Percentiles rank a stretch among this genome's conserved stretches.
Evolutionary conservation across 2,888 invertebrate genomes (phyloP).

Genomic region (Xestia rhomboidea): DNA sequence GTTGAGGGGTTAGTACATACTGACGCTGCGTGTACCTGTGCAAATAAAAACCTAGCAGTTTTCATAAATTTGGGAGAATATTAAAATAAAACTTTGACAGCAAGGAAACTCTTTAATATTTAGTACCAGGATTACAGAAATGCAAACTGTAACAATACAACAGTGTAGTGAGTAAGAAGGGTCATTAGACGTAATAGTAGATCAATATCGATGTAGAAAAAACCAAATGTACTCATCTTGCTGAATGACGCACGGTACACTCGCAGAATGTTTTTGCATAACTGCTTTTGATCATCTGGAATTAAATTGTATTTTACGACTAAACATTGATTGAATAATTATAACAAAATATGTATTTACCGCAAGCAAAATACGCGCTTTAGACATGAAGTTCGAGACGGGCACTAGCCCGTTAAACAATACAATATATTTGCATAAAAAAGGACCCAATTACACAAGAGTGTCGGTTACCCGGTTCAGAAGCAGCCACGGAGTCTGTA

Average conservation of each 20-base stretch:
- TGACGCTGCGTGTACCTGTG: too few species aligned
- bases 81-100: background rate
- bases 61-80: too few species aligned
- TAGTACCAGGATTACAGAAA: conserved; percentile 31
- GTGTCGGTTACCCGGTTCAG: too few species aligned
- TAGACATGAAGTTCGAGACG: too few species aligned
- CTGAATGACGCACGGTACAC: conserved; percentile 43
- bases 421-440: too few species aligned
- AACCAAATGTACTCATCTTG: conserved; percentile 54
- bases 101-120: background rate
- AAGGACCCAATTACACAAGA: too few species aligned
- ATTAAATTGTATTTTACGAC: background rate
- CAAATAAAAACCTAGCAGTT: too few species aligned
- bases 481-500: too few species aligned
- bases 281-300: conserved; percentile 42
- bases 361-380: too few species aligned
- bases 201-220: conserved; percentile 53
- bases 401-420: too few species aligned
- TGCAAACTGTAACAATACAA: conserved; percentile 50
- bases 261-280: conserved; percentile 63
- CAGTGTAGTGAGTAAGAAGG: conserved; percentile 55
- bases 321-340: background rate
- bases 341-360: too few species aligned
- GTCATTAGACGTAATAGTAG: conserved; percentile 43
- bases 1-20: too few species aligned